Evolutionary conservation across 2,113 vertebrate genomes (phyloP).

Genomic region (Nannospalax galili): DNA sequence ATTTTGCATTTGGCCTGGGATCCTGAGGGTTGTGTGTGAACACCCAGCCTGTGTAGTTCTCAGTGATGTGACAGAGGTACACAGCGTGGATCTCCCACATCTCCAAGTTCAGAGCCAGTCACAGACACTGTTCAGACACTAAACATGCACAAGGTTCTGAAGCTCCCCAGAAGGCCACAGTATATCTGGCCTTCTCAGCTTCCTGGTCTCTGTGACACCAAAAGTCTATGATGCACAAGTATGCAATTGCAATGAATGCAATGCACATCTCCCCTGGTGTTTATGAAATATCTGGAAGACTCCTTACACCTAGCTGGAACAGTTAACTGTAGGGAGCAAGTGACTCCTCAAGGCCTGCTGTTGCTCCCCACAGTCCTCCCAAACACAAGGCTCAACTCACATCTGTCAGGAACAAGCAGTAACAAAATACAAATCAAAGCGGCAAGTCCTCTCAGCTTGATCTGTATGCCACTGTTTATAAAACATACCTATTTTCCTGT

Average conservation of each 20-base stretch:
- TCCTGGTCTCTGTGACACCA: background rate
- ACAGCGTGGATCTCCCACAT: background rate
- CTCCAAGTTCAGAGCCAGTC: background rate
- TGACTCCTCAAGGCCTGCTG: background rate
- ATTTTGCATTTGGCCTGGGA: background rate
- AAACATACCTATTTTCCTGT: background rate
- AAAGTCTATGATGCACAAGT: rapidly evolving
- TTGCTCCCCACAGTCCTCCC: background rate
- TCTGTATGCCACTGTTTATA: background rate
- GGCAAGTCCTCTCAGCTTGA: background rate
- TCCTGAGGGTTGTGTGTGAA: too few relatives aligned
- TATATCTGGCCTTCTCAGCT: background rate
- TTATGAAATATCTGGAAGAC: background rate
- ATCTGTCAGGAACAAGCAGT: background rate
- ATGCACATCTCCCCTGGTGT: background rate
- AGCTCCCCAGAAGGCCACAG: background rate
- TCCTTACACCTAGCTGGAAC: rapidly evolving
- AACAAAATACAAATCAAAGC: background rate
- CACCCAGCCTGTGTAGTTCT: background rate
- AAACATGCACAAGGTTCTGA: background rate
- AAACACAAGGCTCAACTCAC: background rate
- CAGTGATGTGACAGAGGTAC: background rate
- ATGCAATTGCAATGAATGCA: background rate
- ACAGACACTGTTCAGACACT: background rate
- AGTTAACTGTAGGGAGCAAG: background rate